Evolutionary conservation across 2,888 invertebrate genomes (phyloP).

Genomic region (Nysson spinosus): DNA sequence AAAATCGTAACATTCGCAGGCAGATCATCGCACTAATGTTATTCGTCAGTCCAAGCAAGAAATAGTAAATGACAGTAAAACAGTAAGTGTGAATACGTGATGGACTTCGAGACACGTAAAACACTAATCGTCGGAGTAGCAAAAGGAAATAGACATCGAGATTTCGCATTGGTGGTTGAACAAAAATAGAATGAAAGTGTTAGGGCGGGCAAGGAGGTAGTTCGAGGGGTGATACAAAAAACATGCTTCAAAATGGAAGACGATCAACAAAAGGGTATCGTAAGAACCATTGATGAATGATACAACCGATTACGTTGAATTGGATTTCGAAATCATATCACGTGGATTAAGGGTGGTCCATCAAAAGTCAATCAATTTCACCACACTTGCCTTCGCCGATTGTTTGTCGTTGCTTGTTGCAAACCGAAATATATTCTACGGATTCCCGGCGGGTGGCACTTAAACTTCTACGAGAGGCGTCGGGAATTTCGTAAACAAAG

Average conservation of each 20-base stretch:
- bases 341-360: no score
- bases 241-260: conserved; percentile 56
- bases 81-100: conserved; percentile 27
- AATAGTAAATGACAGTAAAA: conserved; percentile 35
- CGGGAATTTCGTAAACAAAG: conserved; percentile 11
- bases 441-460: neutral
- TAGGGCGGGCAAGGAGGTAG: neutral
- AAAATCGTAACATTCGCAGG: conserved; percentile 68
- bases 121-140: conserved; percentile 21
- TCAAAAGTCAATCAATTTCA: conserved; percentile 55
- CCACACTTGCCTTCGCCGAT: conserved; percentile 77
- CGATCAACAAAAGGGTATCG: conserved; percentile 16
- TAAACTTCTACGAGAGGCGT: conserved; percentile 15
- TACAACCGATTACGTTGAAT: no score
- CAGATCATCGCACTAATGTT: conserved; percentile 63
- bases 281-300: no score
- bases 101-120: conserved; percentile 14
- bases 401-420: conserved; percentile 73
- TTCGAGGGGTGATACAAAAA: conserved; percentile 17
- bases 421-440: conserved; percentile 24
- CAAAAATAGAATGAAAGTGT: conserved; percentile 1
- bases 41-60: conserved; percentile 55
- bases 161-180: conserved; percentile 9
- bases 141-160: conserved; percentile 30
- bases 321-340: no score